Base-by-base conservation (phyloP, 2,113 vertebrate genomes). In the Calonectris borealis region DNA sequence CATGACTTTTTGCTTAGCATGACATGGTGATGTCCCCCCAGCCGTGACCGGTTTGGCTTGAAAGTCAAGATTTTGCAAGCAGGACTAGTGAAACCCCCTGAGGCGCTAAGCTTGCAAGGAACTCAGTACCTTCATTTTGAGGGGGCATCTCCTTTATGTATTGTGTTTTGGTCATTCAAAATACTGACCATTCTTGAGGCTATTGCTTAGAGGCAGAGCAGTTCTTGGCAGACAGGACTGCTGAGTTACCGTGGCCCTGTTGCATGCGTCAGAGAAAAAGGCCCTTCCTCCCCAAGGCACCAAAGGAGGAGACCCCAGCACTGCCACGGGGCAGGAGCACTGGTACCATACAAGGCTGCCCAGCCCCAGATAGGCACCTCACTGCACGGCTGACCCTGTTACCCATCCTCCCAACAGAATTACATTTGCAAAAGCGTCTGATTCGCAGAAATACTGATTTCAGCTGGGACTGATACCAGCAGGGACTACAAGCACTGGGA, bases 61-160 rank as follows among this genome's bases (percentile, higher is more conserved):
- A 97, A 97, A 96, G 81, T 86, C 87, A 93, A 80, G 85, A 73
- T 96, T 93, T 94, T 85, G 60, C 52, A 95, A 91, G 81, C 48
- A 6, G 5, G 18, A 22, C 55, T 82, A 40, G 61, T 34, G 48
- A 73, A 93, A 69, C 8, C 15, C 64, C 42, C 72, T 12, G 78
- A 83, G 91, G 76, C 66, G 81, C 62, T 27, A 49, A 42, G 44
- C 34, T 42, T n/a, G 12, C 42, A 85, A 54, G 36, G 40, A 86
- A n/a, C 40, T 44, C 7, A 7, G 27, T 21, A 25, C 61, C 62
- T 75, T 79, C 29, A 13, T 83, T 83, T 18, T 6, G 1, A 70
- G 52, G 9, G 5, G 32, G 6, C 11, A 55, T 68, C 57, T 91
- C 73, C 49, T 86, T 65, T 36, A 26, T 26, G 31, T 2, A 7